Conservation (phyloP, 2,888 invertebrate species). For the Noctua pronuba region DNA sequence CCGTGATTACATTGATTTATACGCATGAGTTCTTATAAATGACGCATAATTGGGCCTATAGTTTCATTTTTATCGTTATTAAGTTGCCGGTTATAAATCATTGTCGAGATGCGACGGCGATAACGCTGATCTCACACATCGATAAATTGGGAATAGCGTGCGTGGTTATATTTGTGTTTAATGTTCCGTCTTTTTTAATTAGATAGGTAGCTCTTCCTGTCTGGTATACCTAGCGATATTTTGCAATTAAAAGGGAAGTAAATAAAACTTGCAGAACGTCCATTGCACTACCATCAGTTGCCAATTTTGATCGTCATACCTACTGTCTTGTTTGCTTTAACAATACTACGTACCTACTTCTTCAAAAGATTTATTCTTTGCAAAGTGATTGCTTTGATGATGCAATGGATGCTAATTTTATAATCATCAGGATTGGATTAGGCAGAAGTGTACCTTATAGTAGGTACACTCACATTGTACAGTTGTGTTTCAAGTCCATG, state of each 20-base stretch:
- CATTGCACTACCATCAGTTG: not conserved
- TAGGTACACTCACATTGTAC: no score
- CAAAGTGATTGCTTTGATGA: not conserved
- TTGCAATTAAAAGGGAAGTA: not conserved
- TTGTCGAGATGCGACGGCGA: constrained; percentile 74
- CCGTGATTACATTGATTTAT: constrained; percentile 85
- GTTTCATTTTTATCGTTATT: constrained; percentile 81
- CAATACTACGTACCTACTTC: not conserved
- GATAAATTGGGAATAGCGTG: constrained; percentile 68
- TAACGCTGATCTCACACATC: constrained; percentile 69
- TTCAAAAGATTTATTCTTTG: not conserved
- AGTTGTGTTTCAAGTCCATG: no score
- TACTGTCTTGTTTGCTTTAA: not conserved
- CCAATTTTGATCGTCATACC: not conserved
- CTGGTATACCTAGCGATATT: not conserved
- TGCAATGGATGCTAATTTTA: not conserved
- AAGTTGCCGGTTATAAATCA: constrained; percentile 80
- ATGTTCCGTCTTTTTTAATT: constrained; percentile 50
- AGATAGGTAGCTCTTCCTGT: constrained; percentile 9
- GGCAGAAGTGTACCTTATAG: no score
- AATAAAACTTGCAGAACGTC: not conserved
- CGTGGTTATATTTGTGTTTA: constrained; percentile 52
- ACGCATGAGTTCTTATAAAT: constrained; percentile 86
- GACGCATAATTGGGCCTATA: constrained; percentile 82
- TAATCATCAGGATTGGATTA: no score